A percentile compares a stretch with the other conserved stretches of the same genome.
phyloP scores from a whole-genome alignment of 2,888 invertebrate species.

The Pandemis corylana region DNA sequence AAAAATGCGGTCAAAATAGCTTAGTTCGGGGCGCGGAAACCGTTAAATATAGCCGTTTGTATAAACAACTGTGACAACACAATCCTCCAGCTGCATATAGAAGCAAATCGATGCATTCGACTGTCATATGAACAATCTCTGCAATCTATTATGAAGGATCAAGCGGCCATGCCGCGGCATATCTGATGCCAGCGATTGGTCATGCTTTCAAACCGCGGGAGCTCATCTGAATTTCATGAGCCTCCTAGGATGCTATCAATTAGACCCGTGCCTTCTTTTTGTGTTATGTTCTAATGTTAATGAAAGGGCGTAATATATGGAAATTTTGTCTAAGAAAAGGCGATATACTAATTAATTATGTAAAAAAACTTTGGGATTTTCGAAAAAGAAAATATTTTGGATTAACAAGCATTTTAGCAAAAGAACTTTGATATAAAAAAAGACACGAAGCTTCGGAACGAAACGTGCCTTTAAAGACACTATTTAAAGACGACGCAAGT shows the following conservation, averaged over 20 bases:
- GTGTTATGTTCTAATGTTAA: conserved; percentile 16
- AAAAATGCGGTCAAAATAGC: too few relatives aligned
- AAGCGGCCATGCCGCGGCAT: conserved; percentile 28
- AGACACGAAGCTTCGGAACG: too few relatives aligned
- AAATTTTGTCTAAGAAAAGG: conserved; percentile 15
- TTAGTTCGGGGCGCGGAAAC: too few relatives aligned
- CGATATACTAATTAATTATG: not conserved
- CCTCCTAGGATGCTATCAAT: conserved; percentile 54
- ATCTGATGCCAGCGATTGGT: conserved; percentile 46
- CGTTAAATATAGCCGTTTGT: too few relatives aligned
- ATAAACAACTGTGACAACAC: too few relatives aligned
- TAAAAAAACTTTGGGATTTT: too few relatives aligned
- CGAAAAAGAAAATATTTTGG: not conserved
- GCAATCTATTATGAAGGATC: conserved; percentile 25
- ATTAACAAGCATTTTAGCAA: too few relatives aligned
- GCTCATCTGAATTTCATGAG: conserved; percentile 65
- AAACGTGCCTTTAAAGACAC: too few relatives aligned
- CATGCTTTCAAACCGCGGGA: conserved; percentile 39
- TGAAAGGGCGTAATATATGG: conserved; percentile 12
- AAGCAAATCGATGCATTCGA: conserved; percentile 23
- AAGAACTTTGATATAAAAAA: too few relatives aligned
- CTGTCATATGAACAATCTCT: conserved; percentile 27
- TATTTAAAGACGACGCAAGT: too few relatives aligned
- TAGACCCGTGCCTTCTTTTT: conserved; percentile 45
- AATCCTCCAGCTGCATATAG: conserved; percentile 12